phyloP scores from a whole-genome alignment of 2,113 vertebrate genomes.

The Odontesthes bonariensis region DNA sequence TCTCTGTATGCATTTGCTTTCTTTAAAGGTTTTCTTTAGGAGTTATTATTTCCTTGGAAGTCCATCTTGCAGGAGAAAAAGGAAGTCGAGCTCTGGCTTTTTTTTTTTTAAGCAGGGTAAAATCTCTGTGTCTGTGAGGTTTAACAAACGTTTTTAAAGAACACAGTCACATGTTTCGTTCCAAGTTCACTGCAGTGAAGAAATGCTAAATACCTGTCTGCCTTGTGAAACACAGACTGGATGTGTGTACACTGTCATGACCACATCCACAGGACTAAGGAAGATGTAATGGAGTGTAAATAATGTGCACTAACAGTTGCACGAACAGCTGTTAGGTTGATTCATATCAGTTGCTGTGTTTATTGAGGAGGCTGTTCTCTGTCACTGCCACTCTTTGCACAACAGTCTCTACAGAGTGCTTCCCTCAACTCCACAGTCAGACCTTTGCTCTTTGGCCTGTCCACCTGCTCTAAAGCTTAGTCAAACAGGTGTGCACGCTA shows the following conservation, averaged over 20 bases:
- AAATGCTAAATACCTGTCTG: not conserved
- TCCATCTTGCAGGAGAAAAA: conserved; percentile 11
- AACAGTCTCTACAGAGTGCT: conserved; percentile 10
- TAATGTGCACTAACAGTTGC: conserved; percentile 59
- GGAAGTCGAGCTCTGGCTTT: not conserved
- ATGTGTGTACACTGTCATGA: conserved; percentile 37
- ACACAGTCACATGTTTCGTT: not conserved
- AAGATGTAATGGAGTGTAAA: conserved; percentile 60
- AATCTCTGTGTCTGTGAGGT: not conserved
- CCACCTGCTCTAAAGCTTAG: conserved; percentile 72
- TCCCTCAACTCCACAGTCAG: conserved; percentile 35
- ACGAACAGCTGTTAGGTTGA: conserved; percentile 63
- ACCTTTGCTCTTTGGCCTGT: conserved; percentile 62
- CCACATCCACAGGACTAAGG: conserved; percentile 48
- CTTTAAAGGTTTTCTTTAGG: conserved; percentile 7
- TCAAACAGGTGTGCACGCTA: conserved; percentile 71
- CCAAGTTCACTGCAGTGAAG: conserved; percentile 1
- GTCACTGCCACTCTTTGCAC: conserved; percentile 14
- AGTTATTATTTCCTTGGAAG: not conserved
- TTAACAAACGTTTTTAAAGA: not conserved
- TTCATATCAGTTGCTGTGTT: conserved; percentile 61
- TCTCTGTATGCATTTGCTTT: conserved; percentile 29
- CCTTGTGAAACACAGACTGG: conserved; percentile 12
- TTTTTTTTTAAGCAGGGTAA: not conserved
- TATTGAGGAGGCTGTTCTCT: conserved; percentile 42